phyloP scores from a whole-genome alignment of 2,113 vertebrate species.

The Nanger granti region DNA sequence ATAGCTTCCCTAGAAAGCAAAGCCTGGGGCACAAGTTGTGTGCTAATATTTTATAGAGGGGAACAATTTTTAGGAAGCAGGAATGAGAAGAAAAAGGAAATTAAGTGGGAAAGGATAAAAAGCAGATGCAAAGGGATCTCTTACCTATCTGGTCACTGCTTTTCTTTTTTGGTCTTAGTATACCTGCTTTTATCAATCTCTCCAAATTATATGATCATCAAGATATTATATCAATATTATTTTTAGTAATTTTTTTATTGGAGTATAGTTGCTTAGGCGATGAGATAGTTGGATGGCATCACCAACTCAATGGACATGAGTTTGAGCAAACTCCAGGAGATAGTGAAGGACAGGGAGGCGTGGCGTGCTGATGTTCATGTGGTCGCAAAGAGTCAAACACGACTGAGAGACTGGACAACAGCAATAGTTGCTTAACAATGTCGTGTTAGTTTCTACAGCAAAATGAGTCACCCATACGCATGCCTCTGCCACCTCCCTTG shows the following conservation, averaged over 20 bases:
- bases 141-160: not conserved
- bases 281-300: not conserved
- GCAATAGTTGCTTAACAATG: not conserved
- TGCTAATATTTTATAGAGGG: not conserved
- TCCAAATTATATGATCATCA: not conserved
- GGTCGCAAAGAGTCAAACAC: fast-evolving
- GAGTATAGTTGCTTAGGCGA: not conserved
- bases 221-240: not conserved
- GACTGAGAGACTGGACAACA: not conserved
- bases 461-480: not conserved
- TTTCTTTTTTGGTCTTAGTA: not conserved
- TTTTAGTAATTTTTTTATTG: not conserved
- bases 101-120: not conserved
- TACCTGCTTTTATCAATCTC: not conserved
- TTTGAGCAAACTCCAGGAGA: not conserved
- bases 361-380: not conserved
- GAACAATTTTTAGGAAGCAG: not conserved
- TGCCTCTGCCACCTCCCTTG: not conserved
- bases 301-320: not conserved
- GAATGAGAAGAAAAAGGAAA: slow-evolving; percentile 21
- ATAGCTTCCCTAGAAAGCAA: not conserved
- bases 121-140: not conserved
- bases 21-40: not conserved
- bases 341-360: not conserved
- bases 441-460: not conserved